phyloP scores from a whole-genome alignment of 2,797 vertebrate genomes.

The Rhinophrynus dorsalis region DNA sequence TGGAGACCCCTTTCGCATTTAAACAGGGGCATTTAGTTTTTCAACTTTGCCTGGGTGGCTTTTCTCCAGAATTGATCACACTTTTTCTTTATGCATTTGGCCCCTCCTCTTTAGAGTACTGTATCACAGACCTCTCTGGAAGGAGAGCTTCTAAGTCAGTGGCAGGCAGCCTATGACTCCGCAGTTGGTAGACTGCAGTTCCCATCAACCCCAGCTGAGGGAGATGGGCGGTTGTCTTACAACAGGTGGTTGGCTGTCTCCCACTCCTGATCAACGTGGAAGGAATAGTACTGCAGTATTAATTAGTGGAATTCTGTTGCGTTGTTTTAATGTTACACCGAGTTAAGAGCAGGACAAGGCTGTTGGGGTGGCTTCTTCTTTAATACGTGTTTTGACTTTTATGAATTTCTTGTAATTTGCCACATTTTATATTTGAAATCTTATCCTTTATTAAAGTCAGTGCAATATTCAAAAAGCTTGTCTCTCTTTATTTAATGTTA shows the following conservation, averaged over 20 bases:
- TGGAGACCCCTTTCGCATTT: too few species aligned
- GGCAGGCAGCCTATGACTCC: neutral
- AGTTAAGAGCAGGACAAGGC: slow-evolving; percentile 5
- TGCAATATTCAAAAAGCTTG: slow-evolving; percentile 63
- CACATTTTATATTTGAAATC: slow-evolving; percentile 70
- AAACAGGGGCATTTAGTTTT: too few species aligned
- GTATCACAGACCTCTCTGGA: too few species aligned
- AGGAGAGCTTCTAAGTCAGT: neutral
- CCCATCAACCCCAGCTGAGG: too few species aligned
- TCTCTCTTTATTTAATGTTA: too few species aligned
- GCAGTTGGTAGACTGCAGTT: too few species aligned
- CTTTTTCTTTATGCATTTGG: too few species aligned
- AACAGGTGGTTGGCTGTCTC: too few species aligned
- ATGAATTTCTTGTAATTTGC: slow-evolving; percentile 64
- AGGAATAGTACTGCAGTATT: neutral
- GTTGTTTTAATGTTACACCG: slow-evolving; percentile 48
- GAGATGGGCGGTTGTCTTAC: too few species aligned
- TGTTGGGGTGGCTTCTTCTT: slow-evolving; percentile 44
- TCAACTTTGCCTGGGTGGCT: too few species aligned
- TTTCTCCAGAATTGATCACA: too few species aligned
- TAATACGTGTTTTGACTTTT: slow-evolving; percentile 66
- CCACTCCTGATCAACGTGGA: neutral
- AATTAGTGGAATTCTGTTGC: neutral
- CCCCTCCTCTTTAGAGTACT: too few species aligned
- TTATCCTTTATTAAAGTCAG: slow-evolving; percentile 74